Conservation (phyloP, 2,797 vertebrate genomes). For the Micropoecilia bifurca region DNA sequence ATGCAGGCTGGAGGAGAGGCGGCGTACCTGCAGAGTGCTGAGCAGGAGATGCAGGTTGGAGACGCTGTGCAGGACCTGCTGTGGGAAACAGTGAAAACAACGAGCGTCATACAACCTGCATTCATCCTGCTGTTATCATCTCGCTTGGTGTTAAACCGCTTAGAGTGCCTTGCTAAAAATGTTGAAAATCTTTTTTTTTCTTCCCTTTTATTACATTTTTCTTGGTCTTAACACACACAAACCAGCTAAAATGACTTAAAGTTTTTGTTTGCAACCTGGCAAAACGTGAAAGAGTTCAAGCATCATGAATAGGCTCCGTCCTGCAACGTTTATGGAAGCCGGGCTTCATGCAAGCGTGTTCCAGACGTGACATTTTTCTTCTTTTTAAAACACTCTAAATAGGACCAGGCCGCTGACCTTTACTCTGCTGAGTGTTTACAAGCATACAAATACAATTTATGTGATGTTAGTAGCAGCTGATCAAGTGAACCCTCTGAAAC, state of each 20-base stretch:
- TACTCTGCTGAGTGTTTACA: slow-evolving; percentile 30
- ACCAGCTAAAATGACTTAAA: background rate
- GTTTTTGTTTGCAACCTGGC: background rate
- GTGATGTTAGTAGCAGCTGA: background rate
- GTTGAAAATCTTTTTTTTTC: background rate
- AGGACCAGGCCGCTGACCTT: slow-evolving; percentile 20
- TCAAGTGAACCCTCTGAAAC: background rate
- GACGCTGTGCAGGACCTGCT: slow-evolving; percentile 91
- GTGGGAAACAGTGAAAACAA: slow-evolving; percentile 54
- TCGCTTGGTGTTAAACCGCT: background rate
- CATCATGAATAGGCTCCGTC: background rate
- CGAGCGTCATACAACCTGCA: slow-evolving; percentile 24
- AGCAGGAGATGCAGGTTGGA: slow-evolving; percentile 90
- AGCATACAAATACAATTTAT: slow-evolving; percentile 10
- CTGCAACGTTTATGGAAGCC: background rate
- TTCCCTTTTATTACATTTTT: background rate
- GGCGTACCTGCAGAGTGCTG: slow-evolving; percentile 88
- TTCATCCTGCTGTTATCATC: background rate
- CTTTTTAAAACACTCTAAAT: slow-evolving; percentile 30
- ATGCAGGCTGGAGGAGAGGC: background rate
- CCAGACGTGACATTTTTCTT: slow-evolving; percentile 20
- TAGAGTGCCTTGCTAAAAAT: background rate
- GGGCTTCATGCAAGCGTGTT: slow-evolving; percentile 1
- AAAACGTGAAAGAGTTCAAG: slow-evolving; percentile 5
- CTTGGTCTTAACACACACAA: background rate